Conservation (phyloP, 2,888 invertebrate species). For the Notodonta ziczac region DNA sequence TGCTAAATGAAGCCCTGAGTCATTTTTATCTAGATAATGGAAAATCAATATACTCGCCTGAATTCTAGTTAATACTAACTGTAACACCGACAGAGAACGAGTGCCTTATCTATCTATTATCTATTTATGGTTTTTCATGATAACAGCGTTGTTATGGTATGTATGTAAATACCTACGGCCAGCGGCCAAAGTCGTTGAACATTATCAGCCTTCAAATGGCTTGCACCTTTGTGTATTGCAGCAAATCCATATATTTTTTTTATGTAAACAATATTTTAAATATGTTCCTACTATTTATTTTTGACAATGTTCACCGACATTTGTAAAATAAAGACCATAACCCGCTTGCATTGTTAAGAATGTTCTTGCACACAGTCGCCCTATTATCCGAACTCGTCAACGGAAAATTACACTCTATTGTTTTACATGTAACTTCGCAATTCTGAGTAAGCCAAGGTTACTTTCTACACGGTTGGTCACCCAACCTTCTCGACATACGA, state of each 20-base stretch:
- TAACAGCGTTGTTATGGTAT: not conserved
- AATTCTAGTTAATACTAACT: not conserved
- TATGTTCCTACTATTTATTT: too few relatives aligned
- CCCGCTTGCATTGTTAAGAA: too few relatives aligned
- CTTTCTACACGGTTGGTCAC: conserved; percentile 42
- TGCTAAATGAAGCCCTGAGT: not conserved
- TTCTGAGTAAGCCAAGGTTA: conserved; percentile 32
- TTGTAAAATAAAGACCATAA: too few relatives aligned
- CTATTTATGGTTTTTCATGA: not conserved
- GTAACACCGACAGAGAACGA: not conserved
- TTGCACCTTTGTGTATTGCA: too few relatives aligned
- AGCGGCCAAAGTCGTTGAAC: too few relatives aligned
- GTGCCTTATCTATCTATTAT: too few relatives aligned
- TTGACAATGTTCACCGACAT: too few relatives aligned
- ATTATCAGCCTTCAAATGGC: too few relatives aligned
- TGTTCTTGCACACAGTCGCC: not conserved
- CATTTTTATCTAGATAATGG: conserved; percentile 2
- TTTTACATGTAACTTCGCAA: conserved; percentile 22
- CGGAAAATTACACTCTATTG: conserved; percentile 35
- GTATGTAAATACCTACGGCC: not conserved
- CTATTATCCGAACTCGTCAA: conserved; percentile 18
- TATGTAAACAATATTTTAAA: too few relatives aligned
- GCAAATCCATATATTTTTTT: too few relatives aligned
- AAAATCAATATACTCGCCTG: not conserved
- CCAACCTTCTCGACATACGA: conserved; percentile 36